phyloP scores from a whole-genome alignment of 1,140 invertebrate genomes.

The Nebria ingens region DNA sequence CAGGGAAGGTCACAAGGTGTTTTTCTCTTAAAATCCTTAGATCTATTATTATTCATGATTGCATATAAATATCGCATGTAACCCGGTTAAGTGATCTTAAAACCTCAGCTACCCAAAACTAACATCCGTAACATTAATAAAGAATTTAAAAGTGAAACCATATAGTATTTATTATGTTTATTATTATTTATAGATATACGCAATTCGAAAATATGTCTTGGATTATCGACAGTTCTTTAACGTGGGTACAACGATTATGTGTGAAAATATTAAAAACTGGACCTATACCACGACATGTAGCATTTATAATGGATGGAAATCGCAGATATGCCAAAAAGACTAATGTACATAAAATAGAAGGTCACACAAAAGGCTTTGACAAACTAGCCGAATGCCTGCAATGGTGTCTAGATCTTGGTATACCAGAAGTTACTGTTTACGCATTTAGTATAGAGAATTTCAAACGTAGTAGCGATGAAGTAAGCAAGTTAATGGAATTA shows the following conservation, averaged over 20 bases:
- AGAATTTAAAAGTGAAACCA: too few species aligned
- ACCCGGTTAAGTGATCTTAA: too few species aligned
- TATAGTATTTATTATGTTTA: too few species aligned
- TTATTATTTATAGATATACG: too few species aligned
- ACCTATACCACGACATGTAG: constrained; percentile 79
- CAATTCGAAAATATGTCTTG: constrained; percentile 69
- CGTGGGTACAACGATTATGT: constrained; percentile 64
- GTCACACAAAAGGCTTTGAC: constrained; percentile 89
- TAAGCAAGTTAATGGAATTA: constrained; percentile 79
- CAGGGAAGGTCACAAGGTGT: too few species aligned
- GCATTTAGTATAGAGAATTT: constrained; percentile 99
- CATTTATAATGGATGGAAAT: constrained; percentile 99
- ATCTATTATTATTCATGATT: too few species aligned
- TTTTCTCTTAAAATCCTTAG: too few species aligned
- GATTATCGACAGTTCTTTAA: constrained; percentile 63
- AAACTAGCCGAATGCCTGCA: constrained; percentile 90
- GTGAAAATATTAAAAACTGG: constrained; percentile 74
- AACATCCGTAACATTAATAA: too few species aligned
- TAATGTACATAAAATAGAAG: constrained; percentile 63
- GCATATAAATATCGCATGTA: too few species aligned
- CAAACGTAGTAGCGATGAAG: constrained; percentile 86
- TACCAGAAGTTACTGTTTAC: constrained; percentile 92
- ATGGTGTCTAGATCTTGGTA: constrained; percentile 68
- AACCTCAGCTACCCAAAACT: too few species aligned
- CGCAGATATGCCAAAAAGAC: constrained; percentile 83